A percentile compares a stretch with the other conserved stretches of the same genome.
Evolutionary conservation across 2,797 vertebrate genomes (phyloP).

Genomic region (Tenualosa ilisha): DNA sequence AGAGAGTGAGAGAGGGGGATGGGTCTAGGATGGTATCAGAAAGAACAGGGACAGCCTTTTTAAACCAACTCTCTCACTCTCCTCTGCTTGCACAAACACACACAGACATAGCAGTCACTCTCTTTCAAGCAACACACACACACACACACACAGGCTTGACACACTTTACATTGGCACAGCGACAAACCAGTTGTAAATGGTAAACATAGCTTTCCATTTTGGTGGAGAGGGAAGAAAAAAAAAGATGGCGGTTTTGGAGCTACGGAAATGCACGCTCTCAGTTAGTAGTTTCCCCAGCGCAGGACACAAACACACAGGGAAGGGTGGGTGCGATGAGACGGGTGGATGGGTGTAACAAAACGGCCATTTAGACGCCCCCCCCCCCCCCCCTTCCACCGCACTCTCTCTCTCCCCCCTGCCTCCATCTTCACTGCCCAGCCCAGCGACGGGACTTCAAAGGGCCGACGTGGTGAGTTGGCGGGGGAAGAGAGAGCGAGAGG

Average conservation of each 20-base stretch:
- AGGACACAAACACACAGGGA: not conserved
- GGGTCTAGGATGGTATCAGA: not conserved
- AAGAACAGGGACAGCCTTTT: constrained; percentile 3
- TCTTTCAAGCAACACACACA: not conserved
- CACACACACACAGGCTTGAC: not conserved
- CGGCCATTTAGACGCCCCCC: not conserved
- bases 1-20: not conserved
- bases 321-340: not conserved
- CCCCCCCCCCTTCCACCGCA: not conserved
- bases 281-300: not conserved
- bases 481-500: not conserved
- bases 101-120: not conserved
- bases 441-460: not conserved
- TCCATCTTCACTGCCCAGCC: not conserved
- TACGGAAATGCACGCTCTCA: not conserved
- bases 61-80: not conserved
- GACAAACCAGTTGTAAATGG: constrained; percentile 2
- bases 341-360: constrained; percentile 1
- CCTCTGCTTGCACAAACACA: not conserved
- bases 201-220: constrained; percentile 1
- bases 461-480: not conserved
- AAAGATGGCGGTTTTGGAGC: not conserved
- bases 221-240: not conserved
- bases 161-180: not conserved
- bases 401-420: not conserved